Percentiles rank a stretch among this genome's conserved stretches.
Evolutionary conservation across 2,113 vertebrate species (phyloP).

Genomic region (Upupa epops): DNA sequence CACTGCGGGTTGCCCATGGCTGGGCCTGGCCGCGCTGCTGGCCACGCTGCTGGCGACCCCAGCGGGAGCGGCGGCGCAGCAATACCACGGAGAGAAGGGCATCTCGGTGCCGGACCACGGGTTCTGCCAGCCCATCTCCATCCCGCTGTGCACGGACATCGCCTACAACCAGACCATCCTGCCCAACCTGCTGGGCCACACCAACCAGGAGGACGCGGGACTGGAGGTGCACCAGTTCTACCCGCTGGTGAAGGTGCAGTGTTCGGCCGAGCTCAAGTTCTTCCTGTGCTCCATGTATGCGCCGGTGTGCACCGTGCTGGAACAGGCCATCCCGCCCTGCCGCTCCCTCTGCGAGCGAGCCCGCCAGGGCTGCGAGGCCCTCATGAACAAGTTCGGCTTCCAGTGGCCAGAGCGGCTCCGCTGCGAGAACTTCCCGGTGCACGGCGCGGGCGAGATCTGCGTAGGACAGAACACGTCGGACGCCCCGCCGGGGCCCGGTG

Average conservation of each 20-base stretch:
- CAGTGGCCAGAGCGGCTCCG: conserved; percentile 94
- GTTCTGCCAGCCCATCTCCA: conserved; percentile 94
- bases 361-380: conserved; percentile 93
- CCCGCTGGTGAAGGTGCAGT: conserved; percentile 94
- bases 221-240: conserved; percentile 96
- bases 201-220: conserved; percentile 94
- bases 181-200: conserved; percentile 93
- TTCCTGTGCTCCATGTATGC: conserved; percentile 98
- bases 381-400: conserved; percentile 98
- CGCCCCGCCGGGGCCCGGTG: conserved; percentile 13
- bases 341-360: conserved; percentile 93
- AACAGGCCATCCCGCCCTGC: conserved; percentile 94
- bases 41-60: conserved; percentile 52
- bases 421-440: conserved; percentile 93
- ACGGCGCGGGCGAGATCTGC: conserved; percentile 91
- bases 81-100: conserved; percentile 88
- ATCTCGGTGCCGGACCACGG: conserved; percentile 91
- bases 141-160: conserved; percentile 93
- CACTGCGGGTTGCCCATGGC: background rate
- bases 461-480: conserved; percentile 92
- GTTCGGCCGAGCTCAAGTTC: conserved; percentile 92
- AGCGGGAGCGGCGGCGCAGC: conserved; percentile 48
- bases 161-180: conserved; percentile 96
- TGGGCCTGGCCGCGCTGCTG: conserved; percentile 48
- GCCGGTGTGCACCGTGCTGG: conserved; percentile 93